phyloP scores from a whole-genome alignment of 2,888 invertebrate species.

The Parelbella ahira region DNA sequence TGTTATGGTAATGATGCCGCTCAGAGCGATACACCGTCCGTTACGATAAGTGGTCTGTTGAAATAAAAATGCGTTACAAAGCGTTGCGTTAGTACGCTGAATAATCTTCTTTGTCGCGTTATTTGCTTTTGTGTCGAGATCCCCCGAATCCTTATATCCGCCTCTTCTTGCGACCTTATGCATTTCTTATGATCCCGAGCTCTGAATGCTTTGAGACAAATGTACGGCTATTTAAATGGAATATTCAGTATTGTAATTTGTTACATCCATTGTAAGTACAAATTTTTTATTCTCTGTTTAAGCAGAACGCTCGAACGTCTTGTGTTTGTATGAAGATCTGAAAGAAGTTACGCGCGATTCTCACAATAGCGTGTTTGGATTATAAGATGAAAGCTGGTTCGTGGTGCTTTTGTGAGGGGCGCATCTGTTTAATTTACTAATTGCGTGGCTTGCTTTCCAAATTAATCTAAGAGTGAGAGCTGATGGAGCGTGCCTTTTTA shows the following conservation, averaged over 20 bases:
- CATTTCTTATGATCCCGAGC: constrained; percentile 62
- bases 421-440: constrained; percentile 4
- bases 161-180: constrained; percentile 52
- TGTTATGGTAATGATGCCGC: too few species aligned
- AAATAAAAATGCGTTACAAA: constrained; percentile 26
- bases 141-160: constrained; percentile 46
- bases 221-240: constrained; percentile 68
- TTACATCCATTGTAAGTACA: constrained; percentile 58
- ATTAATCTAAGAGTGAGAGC: background rate
- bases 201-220: constrained; percentile 67
- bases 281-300: constrained; percentile 67
- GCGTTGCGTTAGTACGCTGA: constrained; percentile 25
- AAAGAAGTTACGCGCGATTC: constrained; percentile 17
- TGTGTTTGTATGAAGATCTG: constrained; percentile 39
- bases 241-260: constrained; percentile 68
- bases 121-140: constrained; percentile 40
- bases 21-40: too few species aligned
- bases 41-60: too few species aligned
- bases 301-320: constrained; percentile 51
- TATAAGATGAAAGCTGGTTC: constrained; percentile 15
- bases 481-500: too few species aligned
- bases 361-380: constrained; percentile 19
- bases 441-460: constrained; percentile 4
- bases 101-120: constrained; percentile 39
- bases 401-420: constrained; percentile 10